These are phyloP conservation scores for Cydia strobilella DNA, from an alignment of 1,140 invertebrate genomes.

Conservation along the genomic window DNA sequence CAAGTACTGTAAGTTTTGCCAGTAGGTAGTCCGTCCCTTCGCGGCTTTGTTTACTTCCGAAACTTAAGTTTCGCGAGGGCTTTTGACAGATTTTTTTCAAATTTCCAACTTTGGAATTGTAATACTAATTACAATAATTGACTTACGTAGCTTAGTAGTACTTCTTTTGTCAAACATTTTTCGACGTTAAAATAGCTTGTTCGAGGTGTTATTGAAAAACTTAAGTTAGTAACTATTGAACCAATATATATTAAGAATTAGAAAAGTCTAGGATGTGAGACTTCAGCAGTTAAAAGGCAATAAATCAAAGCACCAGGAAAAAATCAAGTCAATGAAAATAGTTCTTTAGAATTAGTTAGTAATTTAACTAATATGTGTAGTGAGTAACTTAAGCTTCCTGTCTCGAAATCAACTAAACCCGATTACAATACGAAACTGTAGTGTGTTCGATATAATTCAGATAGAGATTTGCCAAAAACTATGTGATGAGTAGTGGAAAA, in stretches of 20 bases:
- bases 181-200: not conserved
- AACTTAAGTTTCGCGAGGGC: slow-evolving; percentile 6
- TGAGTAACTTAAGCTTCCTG: slow-evolving; percentile 22
- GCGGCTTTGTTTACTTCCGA: slow-evolving; percentile 54
- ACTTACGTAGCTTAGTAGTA: not conserved
- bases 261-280: slow-evolving; percentile 7
- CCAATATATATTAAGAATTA: not conserved
- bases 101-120: slow-evolving; percentile 9
- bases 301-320: not conserved
- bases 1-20: slow-evolving; percentile 60
- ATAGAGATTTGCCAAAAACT: slow-evolving; percentile 73
- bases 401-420: slow-evolving; percentile 9
- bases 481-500: slow-evolving; percentile 71
- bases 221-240: slow-evolving; percentile 1
- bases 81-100: slow-evolving; percentile 10
- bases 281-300: not conserved
- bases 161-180: not conserved
- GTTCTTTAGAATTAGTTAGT: not conserved
- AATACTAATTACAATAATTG: not conserved
- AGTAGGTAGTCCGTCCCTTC: slow-evolving; percentile 65
- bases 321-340: slow-evolving; percentile 2
- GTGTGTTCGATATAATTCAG: slow-evolving; percentile 11
- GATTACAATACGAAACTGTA: not conserved
- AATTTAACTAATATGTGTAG: slow-evolving; percentile 19
- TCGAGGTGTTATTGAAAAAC: not conserved